These are phyloP conservation scores for Tortrix viridana DNA, from an alignment of 2,888 invertebrate species.

Conservation along the genomic window DNA sequence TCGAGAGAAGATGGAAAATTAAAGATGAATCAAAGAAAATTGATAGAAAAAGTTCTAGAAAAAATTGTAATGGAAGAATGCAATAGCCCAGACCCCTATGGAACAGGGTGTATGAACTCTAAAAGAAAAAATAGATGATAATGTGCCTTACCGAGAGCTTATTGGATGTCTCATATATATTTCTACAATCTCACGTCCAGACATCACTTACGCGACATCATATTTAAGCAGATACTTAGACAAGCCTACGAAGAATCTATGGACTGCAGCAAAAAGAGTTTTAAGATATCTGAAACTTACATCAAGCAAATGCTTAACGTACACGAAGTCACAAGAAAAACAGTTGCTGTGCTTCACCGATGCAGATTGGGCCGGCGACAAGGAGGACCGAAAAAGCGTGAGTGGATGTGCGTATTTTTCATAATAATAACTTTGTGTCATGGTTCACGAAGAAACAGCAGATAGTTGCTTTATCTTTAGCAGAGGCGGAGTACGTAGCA, in stretches of 20 bases:
- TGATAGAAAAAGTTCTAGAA: background rate
- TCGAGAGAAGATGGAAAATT: background rate
- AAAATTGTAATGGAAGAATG: background rate
- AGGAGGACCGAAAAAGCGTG: background rate
- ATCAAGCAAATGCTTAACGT: background rate
- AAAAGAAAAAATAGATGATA: background rate
- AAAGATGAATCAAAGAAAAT: background rate
- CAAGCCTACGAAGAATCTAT: background rate
- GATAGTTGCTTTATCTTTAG: background rate
- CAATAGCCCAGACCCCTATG: background rate
- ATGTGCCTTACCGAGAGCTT: background rate
- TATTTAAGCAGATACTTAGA: conserved; percentile 5
- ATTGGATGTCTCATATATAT: background rate
- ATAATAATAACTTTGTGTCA: conserved; percentile 8
- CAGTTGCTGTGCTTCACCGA: conserved; percentile 1
- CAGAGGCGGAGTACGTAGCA: conserved; percentile 7
- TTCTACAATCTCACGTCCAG: background rate
- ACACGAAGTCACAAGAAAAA: background rate
- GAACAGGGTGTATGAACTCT: background rate
- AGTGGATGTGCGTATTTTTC: conserved; percentile 3
- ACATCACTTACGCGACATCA: conserved; percentile 1
- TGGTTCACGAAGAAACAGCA: conserved; percentile 7
- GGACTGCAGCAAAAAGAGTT: conserved; percentile 2
- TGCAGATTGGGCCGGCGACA: background rate
- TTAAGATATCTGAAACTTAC: conserved; percentile 2